phyloP scores from a whole-genome alignment of 2,113 vertebrate species.

The Echinops telfairi region DNA sequence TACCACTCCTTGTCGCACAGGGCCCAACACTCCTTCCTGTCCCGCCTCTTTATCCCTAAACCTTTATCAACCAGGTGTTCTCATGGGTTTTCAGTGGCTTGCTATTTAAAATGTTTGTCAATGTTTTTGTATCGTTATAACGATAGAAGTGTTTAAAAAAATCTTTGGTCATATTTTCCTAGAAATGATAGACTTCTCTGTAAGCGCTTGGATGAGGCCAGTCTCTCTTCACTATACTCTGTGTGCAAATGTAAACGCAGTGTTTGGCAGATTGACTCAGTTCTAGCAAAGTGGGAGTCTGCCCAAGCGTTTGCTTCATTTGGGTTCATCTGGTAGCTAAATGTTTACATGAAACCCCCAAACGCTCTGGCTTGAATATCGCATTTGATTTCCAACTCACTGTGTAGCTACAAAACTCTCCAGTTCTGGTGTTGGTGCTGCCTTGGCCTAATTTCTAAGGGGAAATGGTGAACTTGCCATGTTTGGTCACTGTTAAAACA shows the following conservation, averaged over 20 bases:
- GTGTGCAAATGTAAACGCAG: neutral
- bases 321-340: slow-evolving; percentile 48
- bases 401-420: slow-evolving; percentile 30
- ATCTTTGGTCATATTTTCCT: neutral
- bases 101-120: slow-evolving; percentile 35
- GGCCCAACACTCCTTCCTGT: slow-evolving; percentile 56
- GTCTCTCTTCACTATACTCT: neutral
- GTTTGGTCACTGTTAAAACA: slow-evolving; percentile 66
- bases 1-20: neutral
- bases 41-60: slow-evolving; percentile 39
- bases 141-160: neutral
- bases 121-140: neutral
- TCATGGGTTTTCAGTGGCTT: neutral
- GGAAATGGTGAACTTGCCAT: neutral
- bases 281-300: neutral
- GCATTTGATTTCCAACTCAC: slow-evolving; percentile 32
- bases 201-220: neutral
- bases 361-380: slow-evolving; percentile 12
- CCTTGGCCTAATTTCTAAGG: neutral
- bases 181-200: neutral
- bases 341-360: slow-evolving; percentile 36
- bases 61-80: slow-evolving; percentile 23
- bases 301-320: neutral
- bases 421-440: neutral
- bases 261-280: neutral